These are phyloP conservation scores for Parotocinclus haroldoi DNA, from an alignment of 2,797 vertebrate genomes.

Conservation along the genomic window DNA sequence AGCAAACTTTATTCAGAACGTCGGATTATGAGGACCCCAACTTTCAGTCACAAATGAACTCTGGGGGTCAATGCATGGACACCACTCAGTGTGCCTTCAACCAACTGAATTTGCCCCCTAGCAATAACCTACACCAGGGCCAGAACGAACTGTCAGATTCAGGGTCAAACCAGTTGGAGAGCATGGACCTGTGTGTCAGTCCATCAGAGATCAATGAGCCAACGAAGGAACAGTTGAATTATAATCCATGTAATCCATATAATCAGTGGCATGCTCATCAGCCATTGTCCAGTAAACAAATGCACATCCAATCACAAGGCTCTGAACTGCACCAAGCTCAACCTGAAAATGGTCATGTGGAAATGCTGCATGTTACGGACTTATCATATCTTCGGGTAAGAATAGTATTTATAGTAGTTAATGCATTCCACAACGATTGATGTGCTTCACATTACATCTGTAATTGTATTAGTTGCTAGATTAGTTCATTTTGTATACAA, in stretches of 20 bases:
- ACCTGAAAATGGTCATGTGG: conserved; percentile 5
- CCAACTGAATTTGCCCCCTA: not conserved
- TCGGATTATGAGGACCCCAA: conserved; percentile 16
- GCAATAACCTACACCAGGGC: not conserved
- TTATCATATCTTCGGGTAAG: conserved; percentile 43
- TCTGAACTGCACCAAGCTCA: conserved; percentile 2
- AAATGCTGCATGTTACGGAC: conserved; percentile 25
- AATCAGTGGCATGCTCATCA: not conserved
- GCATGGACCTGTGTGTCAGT: not conserved
- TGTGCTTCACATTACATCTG: no score
- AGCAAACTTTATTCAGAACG: conserved; percentile 5
- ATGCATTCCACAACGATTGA: no score
- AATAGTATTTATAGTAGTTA: not conserved
- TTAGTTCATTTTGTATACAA: no score
- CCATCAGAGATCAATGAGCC: not conserved
- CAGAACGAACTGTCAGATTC: conserved; percentile 2
- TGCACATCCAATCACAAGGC: not conserved
- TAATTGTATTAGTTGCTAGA: no score
- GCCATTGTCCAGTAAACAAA: not conserved
- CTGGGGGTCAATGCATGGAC: conserved; percentile 21
- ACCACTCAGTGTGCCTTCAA: not conserved
- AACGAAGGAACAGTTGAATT: not conserved
- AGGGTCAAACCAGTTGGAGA: conserved; percentile 10
- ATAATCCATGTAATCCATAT: not conserved
- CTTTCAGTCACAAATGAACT: conserved; percentile 3